Base-by-base conservation (phyloP, 2,888 invertebrate genomes). In the Priocnemis perturbator region DNA sequence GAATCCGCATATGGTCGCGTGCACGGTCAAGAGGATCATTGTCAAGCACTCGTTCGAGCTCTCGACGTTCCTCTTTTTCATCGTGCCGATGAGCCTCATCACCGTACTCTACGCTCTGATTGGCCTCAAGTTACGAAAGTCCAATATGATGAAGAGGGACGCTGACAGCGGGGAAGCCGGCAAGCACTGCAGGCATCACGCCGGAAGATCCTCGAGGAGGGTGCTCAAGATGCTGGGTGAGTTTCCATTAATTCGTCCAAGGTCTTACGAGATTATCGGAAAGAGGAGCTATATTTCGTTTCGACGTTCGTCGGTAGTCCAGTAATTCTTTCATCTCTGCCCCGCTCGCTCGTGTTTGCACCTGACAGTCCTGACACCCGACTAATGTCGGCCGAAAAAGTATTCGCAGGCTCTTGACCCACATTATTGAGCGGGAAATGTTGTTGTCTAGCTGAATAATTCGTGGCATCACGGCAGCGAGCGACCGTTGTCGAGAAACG, bases 181-280 rank as follows among this genome's bases (percentile, higher is more conserved):
- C 55, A 76, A 78, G 48, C 69, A 77, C 55, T 79, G 79, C 69
- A 69, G 82, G 61, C 71, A 82, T 58, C 64, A 86, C 55, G 62
- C 81, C 73, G 91, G 91, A 56, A 92, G 92, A 81, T 93, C 93
- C 0, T 93, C 94, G 0, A 91, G 91, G 66, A 89, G 94, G 75
- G 94, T 95, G 20, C 89, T 95, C 17, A 94, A 94, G 89, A 95
- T 95, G 95, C 89, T 95, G 67, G 94, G 95, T 95, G 85, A 92
- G 93, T 78, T 3, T 62, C 19, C 4, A 37, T 37, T 5, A 37
- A 37, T 37, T 37, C 11, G 7, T 3, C 7, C 37, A 9, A 44
- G 44, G n/a, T n/a, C n/a, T n/a, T n/a, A n/a, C n/a, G n/a, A n/a
- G n/a, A n/a, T n/a, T n/a, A n/a, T n/a, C n/a, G n/a, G n/a, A n/a